Evolutionary conservation across 1,140 invertebrate genomes (phyloP), one percentile per base, ranked within the genome.

Genomic region (Cardiocondyla obscurior): DNA sequence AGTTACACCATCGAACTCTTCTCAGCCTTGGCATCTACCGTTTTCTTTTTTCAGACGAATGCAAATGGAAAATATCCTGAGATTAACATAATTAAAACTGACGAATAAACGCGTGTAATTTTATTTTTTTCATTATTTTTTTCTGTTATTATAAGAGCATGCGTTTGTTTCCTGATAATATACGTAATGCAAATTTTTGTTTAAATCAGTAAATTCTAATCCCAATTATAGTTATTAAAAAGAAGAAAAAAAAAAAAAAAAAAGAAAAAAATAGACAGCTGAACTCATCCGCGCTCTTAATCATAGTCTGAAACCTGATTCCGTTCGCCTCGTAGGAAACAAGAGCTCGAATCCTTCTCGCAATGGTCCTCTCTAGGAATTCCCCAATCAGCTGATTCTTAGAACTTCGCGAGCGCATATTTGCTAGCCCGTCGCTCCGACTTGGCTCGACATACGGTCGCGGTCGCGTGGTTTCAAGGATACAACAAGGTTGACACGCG

Each of bases 401-500:
- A 79, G 87, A 88, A 82, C 6, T 55, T 19, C 28, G 57, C 33
- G 70, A 87, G 79, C 28, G 81, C 86, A 83, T 88, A 90, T 84
- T 86, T 64, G 76, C 57, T 85, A 81, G 86, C 83, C 77, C 62
- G 82, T 57, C 84, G 85, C 83, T 86, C 74, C 82, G 83, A 73
- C 85, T 91, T 90, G 89, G 91, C 90, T 87, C 65, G 69, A 57
- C 65, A 82, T 89, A 90, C 84, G 88, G 84, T 92, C 90, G 90
- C 90, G 87, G 92, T 93, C 92, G 93, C 93, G 93, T 92, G 92
- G 89, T 93, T 93, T 92, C 92, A 94, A 94, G 93, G 93, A 92
- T 92, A 93, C 90, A 88, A 81, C 93, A 93, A 94, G 93, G 93
- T 94, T 94, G 93, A 93, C 93, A 94, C 93, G 93, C 93, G 93